These are phyloP conservation scores for Drosophila santomea DNA, from an alignment of 1,140 invertebrate genomes.

Conservation along the genomic window DNA sequence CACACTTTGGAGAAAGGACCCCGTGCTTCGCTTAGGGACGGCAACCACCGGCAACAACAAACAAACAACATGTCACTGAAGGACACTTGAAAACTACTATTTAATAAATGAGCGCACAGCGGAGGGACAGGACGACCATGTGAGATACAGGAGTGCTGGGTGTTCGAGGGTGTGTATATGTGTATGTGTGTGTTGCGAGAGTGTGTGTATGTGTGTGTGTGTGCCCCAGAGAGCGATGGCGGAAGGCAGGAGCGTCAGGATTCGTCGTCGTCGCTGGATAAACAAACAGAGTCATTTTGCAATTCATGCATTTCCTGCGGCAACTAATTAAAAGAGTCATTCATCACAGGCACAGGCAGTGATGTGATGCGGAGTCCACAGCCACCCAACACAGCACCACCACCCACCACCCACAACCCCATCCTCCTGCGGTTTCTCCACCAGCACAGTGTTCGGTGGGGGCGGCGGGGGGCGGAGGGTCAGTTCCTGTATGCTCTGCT, in stretches of 20 bases:
- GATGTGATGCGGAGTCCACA: conserved; percentile 63
- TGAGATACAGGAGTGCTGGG: conserved; percentile 41
- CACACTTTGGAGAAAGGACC: conserved; percentile 29
- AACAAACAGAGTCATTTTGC: conserved; percentile 84
- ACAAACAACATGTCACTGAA: conserved; percentile 81
- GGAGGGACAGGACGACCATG: conserved; percentile 44
- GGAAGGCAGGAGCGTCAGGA: conserved; percentile 23
- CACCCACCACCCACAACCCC: conserved; percentile 8
- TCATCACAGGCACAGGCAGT: conserved; percentile 81
- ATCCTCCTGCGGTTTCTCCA: conserved; percentile 41
- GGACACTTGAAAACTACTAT: conserved; percentile 84
- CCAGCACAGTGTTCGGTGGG: conserved; percentile 8
- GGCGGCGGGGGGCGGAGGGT: conserved; percentile 13
- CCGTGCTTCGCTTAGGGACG: conserved; percentile 51
- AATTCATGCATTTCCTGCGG: conserved; percentile 85
- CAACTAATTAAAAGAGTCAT: conserved; percentile 85
- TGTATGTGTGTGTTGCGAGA: background rate
- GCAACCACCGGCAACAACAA: conserved; percentile 52
- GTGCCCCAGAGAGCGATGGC: conserved; percentile 24
- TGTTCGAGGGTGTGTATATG: background rate
- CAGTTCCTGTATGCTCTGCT: conserved; percentile 65
- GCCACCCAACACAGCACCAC: background rate
- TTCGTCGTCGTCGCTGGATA: conserved; percentile 66
- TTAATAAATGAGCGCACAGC: conserved; percentile 83
- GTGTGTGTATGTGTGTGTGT: conserved; percentile 12